These are phyloP conservation scores for Drosophila formosana DNA, from an alignment of 2,888 invertebrate species.

Conservation along the genomic window DNA sequence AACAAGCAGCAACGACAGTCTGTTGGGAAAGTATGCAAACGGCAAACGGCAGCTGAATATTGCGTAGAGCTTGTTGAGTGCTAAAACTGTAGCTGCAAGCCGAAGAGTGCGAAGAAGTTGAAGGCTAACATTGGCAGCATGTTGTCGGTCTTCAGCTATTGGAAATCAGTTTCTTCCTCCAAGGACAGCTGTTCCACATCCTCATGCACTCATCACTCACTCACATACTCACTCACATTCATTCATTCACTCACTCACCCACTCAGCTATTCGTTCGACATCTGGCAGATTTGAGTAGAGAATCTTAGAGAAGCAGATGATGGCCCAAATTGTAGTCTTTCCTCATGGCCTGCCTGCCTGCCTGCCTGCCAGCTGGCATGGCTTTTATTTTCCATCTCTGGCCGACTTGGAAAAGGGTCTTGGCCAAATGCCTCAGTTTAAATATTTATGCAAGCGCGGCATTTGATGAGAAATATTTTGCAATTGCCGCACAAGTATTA, in stretches of 20 bases:
- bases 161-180: constrained; percentile 65
- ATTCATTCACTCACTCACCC: constrained; percentile 28
- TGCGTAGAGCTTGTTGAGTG: constrained; percentile 1
- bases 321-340: constrained; percentile 39
- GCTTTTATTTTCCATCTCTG: constrained; percentile 57
- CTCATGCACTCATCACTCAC: constrained; percentile 22
- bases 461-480: constrained; percentile 63
- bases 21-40: constrained; percentile 42
- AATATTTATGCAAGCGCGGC: constrained; percentile 68
- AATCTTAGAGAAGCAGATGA: constrained; percentile 27
- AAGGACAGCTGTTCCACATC: constrained; percentile 58
- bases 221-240: constrained; percentile 44
- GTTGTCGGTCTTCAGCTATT: constrained; percentile 52
- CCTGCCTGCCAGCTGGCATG: constrained; percentile 52
- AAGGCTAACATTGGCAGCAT: constrained; percentile 31
- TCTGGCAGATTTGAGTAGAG: constrained; percentile 39
- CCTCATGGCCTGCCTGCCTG: constrained; percentile 42
- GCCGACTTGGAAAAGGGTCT: background rate
- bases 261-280: constrained; percentile 29
- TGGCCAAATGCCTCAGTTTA: constrained; percentile 58
- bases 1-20: constrained; percentile 57
- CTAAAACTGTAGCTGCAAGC: background rate
- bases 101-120: constrained; percentile 26
- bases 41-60: constrained; percentile 28
- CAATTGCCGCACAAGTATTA: constrained; percentile 59